Evolutionary conservation across 2,888 invertebrate genomes (phyloP), one percentile per base, ranked within the genome.

Genomic region (Stomorhina lunata): DNA sequence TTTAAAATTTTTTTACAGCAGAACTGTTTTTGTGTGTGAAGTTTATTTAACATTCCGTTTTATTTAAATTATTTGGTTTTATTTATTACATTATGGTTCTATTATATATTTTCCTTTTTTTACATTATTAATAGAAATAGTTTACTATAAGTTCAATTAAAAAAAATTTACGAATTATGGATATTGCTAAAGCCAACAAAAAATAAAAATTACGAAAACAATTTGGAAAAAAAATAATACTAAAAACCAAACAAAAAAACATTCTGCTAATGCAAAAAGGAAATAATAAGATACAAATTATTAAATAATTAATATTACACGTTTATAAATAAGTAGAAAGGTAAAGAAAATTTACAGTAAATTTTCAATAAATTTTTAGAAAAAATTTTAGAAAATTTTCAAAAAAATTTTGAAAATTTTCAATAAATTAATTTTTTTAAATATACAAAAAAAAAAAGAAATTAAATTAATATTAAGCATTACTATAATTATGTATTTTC

Each of bases 1-100:
- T 53, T 53, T 81, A 53, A 65, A 77, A 77, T 50, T 48, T 59
- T 20, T 76, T 76, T 72, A 77, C 76, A 76, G 66, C 71, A 72
- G 66, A 72, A 59, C 59, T 77, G 77, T 55, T 22, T 63, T 29
- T 63, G 27, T 63, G 15, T 55, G 27, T 55, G 9, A 34, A 68
- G 43, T 76, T 81, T 59, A 34, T 50, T 71, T 57, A 81, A 76
- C 76, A 57, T 59, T 71, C 55, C 57, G 45, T 75, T 69, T 48
- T 48, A 15, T 37, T 71, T 40, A 29, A 10, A 69, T 69, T 50
- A 59, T 79, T 79, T 79, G 72, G 37, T 66, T 50, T 72, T 40
- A 29, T 27, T 59, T 71, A 71, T 45, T 57, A 55, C 9, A 17
- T 77, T 53, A 53, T 22, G 25, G 17, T 59, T 73, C 25, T 45